These are phyloP conservation scores for Chelon labrosus DNA, from an alignment of 2,797 vertebrate genomes.

Conservation along the genomic window DNA sequence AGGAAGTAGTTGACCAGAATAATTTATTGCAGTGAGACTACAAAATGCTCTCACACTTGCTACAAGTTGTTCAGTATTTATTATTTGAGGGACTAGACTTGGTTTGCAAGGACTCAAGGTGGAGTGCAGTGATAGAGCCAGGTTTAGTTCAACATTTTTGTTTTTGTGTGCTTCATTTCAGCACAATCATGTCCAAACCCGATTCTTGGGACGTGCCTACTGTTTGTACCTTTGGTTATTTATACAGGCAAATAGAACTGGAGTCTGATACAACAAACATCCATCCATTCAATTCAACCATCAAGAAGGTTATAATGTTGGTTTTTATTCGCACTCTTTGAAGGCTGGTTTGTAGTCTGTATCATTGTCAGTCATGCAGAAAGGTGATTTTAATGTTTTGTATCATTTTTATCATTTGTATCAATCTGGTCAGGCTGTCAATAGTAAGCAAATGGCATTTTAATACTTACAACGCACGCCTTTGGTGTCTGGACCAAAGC, in stretches of 20 bases:
- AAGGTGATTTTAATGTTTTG: too few species aligned
- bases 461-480: background rate
- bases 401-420: too few species aligned
- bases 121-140: background rate
- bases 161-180: background rate
- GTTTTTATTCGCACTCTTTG: too few species aligned
- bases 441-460: background rate
- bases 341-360: background rate
- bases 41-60: background rate
- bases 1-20: background rate
- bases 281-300: too few species aligned
- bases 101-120: too few species aligned
- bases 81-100: background rate
- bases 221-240: background rate
- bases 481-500: background rate
- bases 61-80: background rate
- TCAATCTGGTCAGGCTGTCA: too few species aligned
- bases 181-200: background rate
- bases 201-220: background rate
- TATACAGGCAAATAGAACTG: background rate
- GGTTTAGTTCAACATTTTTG: background rate
- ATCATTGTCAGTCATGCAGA: background rate
- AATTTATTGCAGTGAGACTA: background rate
- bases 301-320: too few species aligned
- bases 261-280: background rate